Evolutionary conservation across 2,888 invertebrate genomes (phyloP).

Genomic region (Mesorhabditis belari): DNA sequence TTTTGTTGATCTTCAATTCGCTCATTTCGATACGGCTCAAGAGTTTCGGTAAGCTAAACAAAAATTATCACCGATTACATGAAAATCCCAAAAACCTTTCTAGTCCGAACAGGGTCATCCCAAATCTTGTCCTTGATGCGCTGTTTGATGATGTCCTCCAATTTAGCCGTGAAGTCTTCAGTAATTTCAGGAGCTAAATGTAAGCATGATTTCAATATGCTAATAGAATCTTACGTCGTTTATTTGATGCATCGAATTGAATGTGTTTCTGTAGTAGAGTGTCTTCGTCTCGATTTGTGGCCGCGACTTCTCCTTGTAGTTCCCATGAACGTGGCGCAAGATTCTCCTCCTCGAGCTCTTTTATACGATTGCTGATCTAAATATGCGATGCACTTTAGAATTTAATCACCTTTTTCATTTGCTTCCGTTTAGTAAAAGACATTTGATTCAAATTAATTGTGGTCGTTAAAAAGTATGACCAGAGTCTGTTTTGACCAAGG

Average conservation of each 20-base stretch:
- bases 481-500: background rate
- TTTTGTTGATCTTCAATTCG: conserved; percentile 84
- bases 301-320: conserved; percentile 79
- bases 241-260: conserved; percentile 32
- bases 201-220: background rate
- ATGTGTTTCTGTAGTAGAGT: conserved; percentile 84
- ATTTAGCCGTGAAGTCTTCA: conserved; percentile 74
- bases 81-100: background rate
- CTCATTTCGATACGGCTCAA: conserved; percentile 77
- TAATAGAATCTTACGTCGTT: conserved; percentile 11
- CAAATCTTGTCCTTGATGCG: conserved; percentile 72
- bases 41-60: conserved; percentile 69
- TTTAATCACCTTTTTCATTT: background rate
- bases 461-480: background rate
- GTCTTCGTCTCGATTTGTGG: conserved; percentile 75
- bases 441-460: background rate
- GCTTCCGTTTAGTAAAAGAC: background rate
- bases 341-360: conserved; percentile 56
- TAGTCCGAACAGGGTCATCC: background rate
- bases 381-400: background rate
- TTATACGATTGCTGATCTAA: conserved; percentile 54
- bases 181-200: conserved; percentile 76
- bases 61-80: too few relatives aligned
- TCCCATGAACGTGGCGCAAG: conserved; percentile 86
- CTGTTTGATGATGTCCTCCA: conserved; percentile 84